Evolutionary conservation across 2,888 invertebrate genomes (phyloP), one percentile per base, ranked within the genome.

Genomic region (Morpho achilles): DNA sequence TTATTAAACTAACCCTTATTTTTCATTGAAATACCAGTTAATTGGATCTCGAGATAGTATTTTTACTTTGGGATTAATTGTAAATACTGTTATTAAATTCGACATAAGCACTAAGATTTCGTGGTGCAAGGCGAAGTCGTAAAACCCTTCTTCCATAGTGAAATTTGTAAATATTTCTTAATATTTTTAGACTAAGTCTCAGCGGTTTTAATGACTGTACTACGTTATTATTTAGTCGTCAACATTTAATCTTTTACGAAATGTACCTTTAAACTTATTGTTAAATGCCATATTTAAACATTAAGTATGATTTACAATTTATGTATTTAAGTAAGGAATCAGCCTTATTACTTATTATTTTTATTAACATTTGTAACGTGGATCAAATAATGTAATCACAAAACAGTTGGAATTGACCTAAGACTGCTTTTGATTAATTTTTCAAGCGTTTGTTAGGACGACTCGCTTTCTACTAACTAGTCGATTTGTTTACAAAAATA

Each of bases 111-210:
- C 71, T 70, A 77, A 75, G 84, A 77, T 79, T 80, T 82, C 79
- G 82, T 75, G 75, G 65, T 70, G 72, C 76, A 72, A 73, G 68
- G 73, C 79, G 84, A 80, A 75, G 72, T 81, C 79, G 76, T 74
- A 78, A 74, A 80, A 78, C 76, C 80, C 82, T 86, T 89, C 88
- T 88, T 90, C 88, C 89, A 90, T 90, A 90, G 90, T 80, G 78
- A 90, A 90, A 90, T 87, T 87, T 90, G 90, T 90, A 90, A 84
- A 90, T 90, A 90, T 82, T 82, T 77, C 80, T 82, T 84, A 82
- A 80, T 82, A 75, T 77, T 77, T 72, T 72, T 76, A 76, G 71
- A 65, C 58, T 83, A 84, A 84, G 83, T 75, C 76, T 79, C 73
- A 75, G 79, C 77, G 74, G 79, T 82, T 87, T 82, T 81, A 82